Evolutionary conservation across 2,797 vertebrate genomes (phyloP).

Genomic region (Clarias fuscus): DNA sequence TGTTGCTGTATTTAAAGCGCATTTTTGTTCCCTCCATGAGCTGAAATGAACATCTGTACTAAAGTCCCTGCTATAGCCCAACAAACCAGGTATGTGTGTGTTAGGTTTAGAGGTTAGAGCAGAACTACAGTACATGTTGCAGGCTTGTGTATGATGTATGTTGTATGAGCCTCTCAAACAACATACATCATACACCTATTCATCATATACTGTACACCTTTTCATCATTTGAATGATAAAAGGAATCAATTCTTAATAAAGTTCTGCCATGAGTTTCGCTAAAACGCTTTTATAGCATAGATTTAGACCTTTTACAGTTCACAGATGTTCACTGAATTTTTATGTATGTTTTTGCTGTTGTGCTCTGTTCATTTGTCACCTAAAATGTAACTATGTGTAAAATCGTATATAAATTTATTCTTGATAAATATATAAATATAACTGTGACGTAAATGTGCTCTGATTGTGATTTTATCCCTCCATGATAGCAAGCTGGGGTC

Average conservation of each 20-base stretch:
- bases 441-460: conserved; percentile 30
- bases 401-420: background rate
- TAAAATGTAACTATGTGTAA: background rate
- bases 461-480: conserved; percentile 35
- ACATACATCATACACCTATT: too few relatives aligned
- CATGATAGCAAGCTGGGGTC: conserved; percentile 79
- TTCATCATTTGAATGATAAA: background rate
- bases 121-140: background rate
- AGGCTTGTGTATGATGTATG: background rate
- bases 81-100: conserved; percentile 78
- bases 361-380: background rate
- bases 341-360: conserved; percentile 5
- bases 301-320: too few relatives aligned
- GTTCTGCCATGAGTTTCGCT: background rate
- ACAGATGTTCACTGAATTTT: background rate
- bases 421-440: background rate
- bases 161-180: background rate
- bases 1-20: conserved; percentile 74
- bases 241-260: background rate
- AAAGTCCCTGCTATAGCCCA: conserved; percentile 77
- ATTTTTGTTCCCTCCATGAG: conserved; percentile 67
- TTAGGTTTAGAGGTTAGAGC: conserved; percentile 29
- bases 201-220: too few relatives aligned
- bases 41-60: conserved; percentile 84
- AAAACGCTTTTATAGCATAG: background rate